Evolutionary conservation across 2,888 invertebrate species (phyloP).

Genomic region (Sarcophaga variegata): DNA sequence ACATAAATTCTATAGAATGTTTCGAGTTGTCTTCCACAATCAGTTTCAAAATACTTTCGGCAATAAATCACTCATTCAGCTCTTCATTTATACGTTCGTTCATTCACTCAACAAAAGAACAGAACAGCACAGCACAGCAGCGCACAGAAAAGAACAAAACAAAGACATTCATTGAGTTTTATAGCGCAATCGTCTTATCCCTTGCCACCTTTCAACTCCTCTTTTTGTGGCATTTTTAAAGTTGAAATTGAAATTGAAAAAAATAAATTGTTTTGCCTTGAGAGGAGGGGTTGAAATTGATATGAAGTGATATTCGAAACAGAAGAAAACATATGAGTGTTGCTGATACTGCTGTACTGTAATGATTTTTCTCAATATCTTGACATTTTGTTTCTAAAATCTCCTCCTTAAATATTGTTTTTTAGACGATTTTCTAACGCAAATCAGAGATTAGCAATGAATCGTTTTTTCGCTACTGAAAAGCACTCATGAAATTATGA

Average conservation of each 20-base stretch:
- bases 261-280: neutral
- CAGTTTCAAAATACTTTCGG: constrained; percentile 76
- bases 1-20: constrained; percentile 61
- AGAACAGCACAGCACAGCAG: neutral
- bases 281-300: constrained; percentile 61
- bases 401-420: too few relatives aligned
- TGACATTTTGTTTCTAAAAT: neutral
- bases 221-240: constrained; percentile 27
- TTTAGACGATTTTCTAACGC: too few relatives aligned
- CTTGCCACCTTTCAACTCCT: neutral
- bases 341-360: neutral
- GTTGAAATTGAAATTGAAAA: constrained; percentile 16
- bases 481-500: too few relatives aligned
- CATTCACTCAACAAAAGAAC: constrained; percentile 58
- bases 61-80: constrained; percentile 80
- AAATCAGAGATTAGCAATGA: too few relatives aligned
- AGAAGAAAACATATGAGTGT: neutral
- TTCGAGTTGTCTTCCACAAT: constrained; percentile 73
- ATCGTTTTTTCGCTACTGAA: too few relatives aligned
- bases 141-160: constrained; percentile 38
- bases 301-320: constrained; percentile 27
- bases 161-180: constrained; percentile 67
- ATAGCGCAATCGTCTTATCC: constrained; percentile 53
- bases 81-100: constrained; percentile 61
- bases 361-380: neutral